A percentile compares a stretch with the other conserved stretches of the same genome.
These are phyloP conservation scores for Phrynocephalus vlangalii DNA, from an alignment of 2,797 vertebrate genomes.

Conservation along the genomic window DNA sequence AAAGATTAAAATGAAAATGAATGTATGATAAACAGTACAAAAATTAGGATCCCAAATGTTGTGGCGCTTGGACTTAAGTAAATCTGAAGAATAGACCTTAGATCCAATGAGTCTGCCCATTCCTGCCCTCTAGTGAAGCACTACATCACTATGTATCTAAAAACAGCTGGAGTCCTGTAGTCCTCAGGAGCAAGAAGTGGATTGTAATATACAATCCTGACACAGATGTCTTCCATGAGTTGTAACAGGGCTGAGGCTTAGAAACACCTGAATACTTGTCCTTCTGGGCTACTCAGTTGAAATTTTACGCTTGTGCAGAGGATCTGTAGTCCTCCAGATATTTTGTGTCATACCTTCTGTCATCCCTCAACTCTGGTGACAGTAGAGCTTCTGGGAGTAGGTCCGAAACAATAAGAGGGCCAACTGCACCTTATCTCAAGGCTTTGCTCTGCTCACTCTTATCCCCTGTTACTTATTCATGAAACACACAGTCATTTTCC, in stretches of 20 bases:
- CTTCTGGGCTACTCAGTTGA: background rate
- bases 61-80: too few relatives aligned
- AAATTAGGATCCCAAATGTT: too few relatives aligned
- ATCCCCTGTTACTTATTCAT: background rate
- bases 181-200: background rate
- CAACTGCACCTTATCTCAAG: background rate
- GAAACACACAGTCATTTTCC: slow-evolving; percentile 60
- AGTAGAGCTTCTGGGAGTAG: background rate
- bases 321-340: background rate
- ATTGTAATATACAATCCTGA: background rate
- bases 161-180: too few relatives aligned
- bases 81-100: too few relatives aligned
- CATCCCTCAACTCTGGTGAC: background rate
- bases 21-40: too few relatives aligned
- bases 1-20: too few relatives aligned
- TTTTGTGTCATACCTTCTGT: background rate
- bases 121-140: too few relatives aligned
- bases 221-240: background rate
- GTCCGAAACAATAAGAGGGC: background rate
- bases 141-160: too few relatives aligned
- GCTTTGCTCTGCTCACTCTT: background rate
- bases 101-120: too few relatives aligned
- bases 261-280: background rate
- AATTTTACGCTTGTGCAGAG: too few relatives aligned
- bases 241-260: background rate